phyloP scores from a whole-genome alignment of 2,888 invertebrate species.

The Dimorphilus gyrociliatus region DNA sequence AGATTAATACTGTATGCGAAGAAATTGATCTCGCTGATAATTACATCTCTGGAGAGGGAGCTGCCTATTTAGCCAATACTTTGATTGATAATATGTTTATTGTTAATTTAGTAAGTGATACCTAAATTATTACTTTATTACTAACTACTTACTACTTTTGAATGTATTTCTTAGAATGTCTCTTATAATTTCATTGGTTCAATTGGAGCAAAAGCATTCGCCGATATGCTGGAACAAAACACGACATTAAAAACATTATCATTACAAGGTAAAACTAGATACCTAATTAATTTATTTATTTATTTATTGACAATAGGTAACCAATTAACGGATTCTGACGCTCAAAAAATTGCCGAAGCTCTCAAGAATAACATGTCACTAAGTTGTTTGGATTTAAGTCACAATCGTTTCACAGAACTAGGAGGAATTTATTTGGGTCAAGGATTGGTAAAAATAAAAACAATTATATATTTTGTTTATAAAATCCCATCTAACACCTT shows the following conservation, averaged over 20 bases:
- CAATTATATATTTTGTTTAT: conserved; percentile 2
- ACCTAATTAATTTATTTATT: no score
- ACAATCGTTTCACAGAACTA: conserved; percentile 24
- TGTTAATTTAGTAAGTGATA: conserved; percentile 19
- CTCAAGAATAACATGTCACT: conserved; percentile 25
- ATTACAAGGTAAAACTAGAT: conserved; percentile 20
- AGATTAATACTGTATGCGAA: conserved; percentile 31
- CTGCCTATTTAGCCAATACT: conserved; percentile 21
- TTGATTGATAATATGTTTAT: conserved; percentile 28
- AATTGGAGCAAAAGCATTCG: conserved; percentile 19
- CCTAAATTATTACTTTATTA: neutral
- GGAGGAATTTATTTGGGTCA: conserved; percentile 22
- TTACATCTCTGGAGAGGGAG: conserved; percentile 22
- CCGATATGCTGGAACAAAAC: conserved; percentile 26
- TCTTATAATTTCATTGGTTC: conserved; percentile 26
- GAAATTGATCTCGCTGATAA: conserved; percentile 29
- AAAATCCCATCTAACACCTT: no score
- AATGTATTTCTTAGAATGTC: conserved; percentile 18
- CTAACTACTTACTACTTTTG: neutral
- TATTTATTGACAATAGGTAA: no score
- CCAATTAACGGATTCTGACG: conserved; percentile 23
- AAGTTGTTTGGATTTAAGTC: conserved; percentile 24
- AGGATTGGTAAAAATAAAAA: conserved; percentile 26
- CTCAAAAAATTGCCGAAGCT: conserved; percentile 18
- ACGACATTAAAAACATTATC: conserved; percentile 26